Conservation (phyloP, 1,140 invertebrate genomes). For the Penaeus vannamei region DNA sequence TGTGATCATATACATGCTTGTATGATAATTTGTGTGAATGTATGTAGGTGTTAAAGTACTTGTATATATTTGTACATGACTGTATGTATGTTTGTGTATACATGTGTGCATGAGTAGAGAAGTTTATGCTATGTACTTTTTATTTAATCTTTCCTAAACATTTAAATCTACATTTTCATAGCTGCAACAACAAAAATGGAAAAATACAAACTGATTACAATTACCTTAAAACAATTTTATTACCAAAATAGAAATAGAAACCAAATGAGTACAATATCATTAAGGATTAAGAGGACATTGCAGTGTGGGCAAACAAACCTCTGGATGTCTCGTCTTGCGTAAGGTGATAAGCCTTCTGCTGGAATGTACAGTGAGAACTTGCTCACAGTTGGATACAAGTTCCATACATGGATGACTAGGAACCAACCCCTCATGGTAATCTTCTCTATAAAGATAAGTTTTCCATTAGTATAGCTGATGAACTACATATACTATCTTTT, state of each 20-base stretch:
- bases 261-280: no score
- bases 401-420: slow-evolving; percentile 85
- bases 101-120: no score
- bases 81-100: background rate
- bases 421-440: slow-evolving; percentile 83
- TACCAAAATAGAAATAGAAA: no score
- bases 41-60: background rate
- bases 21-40: slow-evolving; percentile 11
- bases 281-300: no score
- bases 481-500: background rate
- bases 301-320: slow-evolving; percentile 7
- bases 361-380: slow-evolving; percentile 84
- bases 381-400: slow-evolving; percentile 88
- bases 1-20: background rate
- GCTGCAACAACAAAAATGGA: no score
- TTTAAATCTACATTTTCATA: no score
- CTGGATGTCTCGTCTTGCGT: slow-evolving; percentile 41
- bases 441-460: slow-evolving; percentile 74
- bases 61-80: background rate
- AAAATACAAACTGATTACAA: no score
- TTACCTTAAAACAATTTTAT: no score
- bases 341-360: slow-evolving; percentile 89
- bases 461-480: background rate
- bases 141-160: no score
- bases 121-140: no score